Conservation (phyloP, 2,113 vertebrate genomes). For the Lamprotornis superbus region DNA sequence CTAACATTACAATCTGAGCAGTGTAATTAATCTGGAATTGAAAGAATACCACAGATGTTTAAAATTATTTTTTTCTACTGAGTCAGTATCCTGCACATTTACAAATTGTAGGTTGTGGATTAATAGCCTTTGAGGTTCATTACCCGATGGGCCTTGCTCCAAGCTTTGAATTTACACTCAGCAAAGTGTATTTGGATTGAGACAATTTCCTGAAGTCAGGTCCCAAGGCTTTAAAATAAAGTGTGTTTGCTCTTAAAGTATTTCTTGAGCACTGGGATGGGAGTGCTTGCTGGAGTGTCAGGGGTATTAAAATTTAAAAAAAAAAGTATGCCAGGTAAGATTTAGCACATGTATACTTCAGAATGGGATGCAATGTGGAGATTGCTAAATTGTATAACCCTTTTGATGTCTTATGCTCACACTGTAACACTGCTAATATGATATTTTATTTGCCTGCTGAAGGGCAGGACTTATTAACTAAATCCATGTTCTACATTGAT, state of each 20-base stretch:
- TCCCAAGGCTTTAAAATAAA: conserved; percentile 37
- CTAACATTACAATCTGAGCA: conserved; percentile 62
- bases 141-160: conserved; percentile 57
- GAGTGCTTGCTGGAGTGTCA: neutral
- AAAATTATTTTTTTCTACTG: conserved; percentile 77
- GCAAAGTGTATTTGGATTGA: conserved; percentile 57
- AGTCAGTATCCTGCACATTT: conserved; percentile 75
- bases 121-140: conserved; percentile 67
- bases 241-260: conserved; percentile 13
- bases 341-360: neutral
- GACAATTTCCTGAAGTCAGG: conserved; percentile 31
- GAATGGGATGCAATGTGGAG: neutral
- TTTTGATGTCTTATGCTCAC: neutral
- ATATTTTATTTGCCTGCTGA: neutral
- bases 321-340: neutral
- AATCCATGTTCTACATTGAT: neutral
- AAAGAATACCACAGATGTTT: conserved; percentile 82
- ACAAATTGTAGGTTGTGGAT: conserved; percentile 74
- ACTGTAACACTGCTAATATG: neutral
- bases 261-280: neutral
- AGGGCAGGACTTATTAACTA: neutral
- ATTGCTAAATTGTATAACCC: neutral
- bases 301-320: neutral
- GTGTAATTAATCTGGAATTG: conserved; percentile 78
- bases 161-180: conserved; percentile 58